These are phyloP conservation scores for Troides oblongomaculatus DNA, from an alignment of 2,888 invertebrate genomes.

Conservation along the genomic window DNA sequence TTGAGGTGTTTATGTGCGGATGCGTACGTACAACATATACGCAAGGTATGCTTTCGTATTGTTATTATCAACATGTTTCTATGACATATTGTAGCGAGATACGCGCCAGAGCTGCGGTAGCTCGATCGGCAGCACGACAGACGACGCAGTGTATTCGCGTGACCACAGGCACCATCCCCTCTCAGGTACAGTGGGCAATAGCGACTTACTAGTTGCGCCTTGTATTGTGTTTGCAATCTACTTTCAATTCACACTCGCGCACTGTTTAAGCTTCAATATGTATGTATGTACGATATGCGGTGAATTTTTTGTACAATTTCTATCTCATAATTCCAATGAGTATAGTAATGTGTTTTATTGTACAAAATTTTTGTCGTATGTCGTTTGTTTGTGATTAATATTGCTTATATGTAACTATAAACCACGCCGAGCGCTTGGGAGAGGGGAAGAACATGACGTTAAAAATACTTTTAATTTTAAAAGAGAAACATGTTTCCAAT, in stretches of 20 bases:
- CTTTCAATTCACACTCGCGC: slow-evolving; percentile 9
- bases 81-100: slow-evolving; percentile 50
- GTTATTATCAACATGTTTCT: no score
- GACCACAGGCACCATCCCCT: slow-evolving; percentile 66
- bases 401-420: slow-evolving; percentile 24
- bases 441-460: background rate
- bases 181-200: slow-evolving; percentile 49
- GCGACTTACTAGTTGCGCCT: background rate
- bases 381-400: slow-evolving; percentile 27
- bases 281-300: slow-evolving; percentile 6
- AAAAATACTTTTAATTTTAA: no score
- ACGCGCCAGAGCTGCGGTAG: slow-evolving; percentile 72
- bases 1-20: no score
- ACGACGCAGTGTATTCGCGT: slow-evolving; percentile 67
- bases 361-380: slow-evolving; percentile 4
- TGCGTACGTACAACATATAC: no score
- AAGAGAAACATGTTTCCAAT: no score
- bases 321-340: background rate
- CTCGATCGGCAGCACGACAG: slow-evolving; percentile 67
- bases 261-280: slow-evolving; percentile 22
- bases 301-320: slow-evolving; percentile 8
- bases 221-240: background rate
- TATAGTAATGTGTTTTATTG: background rate
- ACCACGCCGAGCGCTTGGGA: slow-evolving; percentile 22
- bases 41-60: no score